Base-by-base conservation (phyloP, 2,113 vertebrate genomes). In the Sprattus sprattus region DNA sequence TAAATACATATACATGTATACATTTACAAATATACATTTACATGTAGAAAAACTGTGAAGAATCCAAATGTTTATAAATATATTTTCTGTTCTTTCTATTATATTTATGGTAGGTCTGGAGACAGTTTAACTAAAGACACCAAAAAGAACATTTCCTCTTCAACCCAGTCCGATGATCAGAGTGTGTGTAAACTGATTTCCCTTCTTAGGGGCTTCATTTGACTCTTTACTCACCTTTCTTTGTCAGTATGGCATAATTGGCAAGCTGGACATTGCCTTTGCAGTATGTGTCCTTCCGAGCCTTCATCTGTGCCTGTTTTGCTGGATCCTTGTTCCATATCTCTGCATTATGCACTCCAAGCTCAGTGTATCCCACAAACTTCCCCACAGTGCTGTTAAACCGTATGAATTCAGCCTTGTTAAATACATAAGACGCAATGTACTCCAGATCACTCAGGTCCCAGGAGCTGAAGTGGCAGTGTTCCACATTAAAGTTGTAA, bases 381-480 rank as follows among this genome's bases (percentile, higher is more conserved):
- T 81, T 54, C 52, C 89, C 90, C 82, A 89, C 15, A 64, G 87
- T 86, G 86, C 91, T 91, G 91, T 89, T 90, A 32, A 54, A 91
- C 50, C 84, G 75, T 11, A 22, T 0, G 0, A 0, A 0, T 57
- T 85, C 52, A 16, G 0, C 6, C 47, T 86, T 60, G 71, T 91
- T 90, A 82, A 87, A 92, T 0, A 8, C 9, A 0, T n/a, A n/a
- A n/a, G n/a, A n/a, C 87, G 25, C 0, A n/a, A n/a, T n/a, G n/a
- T 0, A 86, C 85, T 89, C 88, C 6, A 90, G 86, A 90, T 90
- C 90, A 0, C 85, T 81, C 83, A 75, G 89, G 0, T 92, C 83
- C 46, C 82, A 47, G 44, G 92, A 93, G 90, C 81, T 91, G 83
- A 83, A 93, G 2, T 0, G n/a, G 49, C 92, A 92, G 0, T 10